These are phyloP conservation scores for Ericerus pela DNA, from an alignment of 1,140 invertebrate genomes.

Conservation along the genomic window DNA sequence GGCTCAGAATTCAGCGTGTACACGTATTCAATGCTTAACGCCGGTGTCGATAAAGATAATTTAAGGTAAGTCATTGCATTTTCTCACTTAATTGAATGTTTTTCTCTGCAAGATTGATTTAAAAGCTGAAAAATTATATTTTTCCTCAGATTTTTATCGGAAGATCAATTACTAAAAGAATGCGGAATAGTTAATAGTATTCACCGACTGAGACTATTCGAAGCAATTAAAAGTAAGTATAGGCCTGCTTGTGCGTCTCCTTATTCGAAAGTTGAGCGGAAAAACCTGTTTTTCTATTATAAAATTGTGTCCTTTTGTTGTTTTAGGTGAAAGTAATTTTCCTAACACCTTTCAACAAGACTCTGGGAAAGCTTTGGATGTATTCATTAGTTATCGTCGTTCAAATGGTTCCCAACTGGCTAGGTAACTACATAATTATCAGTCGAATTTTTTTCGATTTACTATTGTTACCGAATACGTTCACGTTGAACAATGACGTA, in stretches of 20 bases:
- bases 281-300: neutral
- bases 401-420: conserved; percentile 97
- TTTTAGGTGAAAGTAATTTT: conserved; percentile 41
- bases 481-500: no score
- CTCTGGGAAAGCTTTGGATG: conserved; percentile 77
- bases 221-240: conserved; percentile 61
- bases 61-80: conserved; percentile 33
- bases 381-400: conserved; percentile 94
- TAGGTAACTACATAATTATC: no score
- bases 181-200: conserved; percentile 90
- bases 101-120: neutral
- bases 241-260: neutral
- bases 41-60: conserved; percentile 79
- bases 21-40: conserved; percentile 90
- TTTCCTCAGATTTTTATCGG: conserved; percentile 50
- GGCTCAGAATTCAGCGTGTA: conserved; percentile 88
- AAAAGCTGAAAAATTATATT: neutral
- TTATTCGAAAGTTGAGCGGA: neutral
- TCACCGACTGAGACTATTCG: conserved; percentile 76
- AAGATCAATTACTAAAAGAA: conserved; percentile 78
- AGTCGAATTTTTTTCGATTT: no score
- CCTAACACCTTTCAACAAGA: conserved; percentile 52
- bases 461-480: no score
- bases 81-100: neutral
- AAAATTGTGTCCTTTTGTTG: conserved; percentile 23